Evolutionary conservation across 2,888 invertebrate genomes (phyloP).

Genomic region (Sesamia inferens): DNA sequence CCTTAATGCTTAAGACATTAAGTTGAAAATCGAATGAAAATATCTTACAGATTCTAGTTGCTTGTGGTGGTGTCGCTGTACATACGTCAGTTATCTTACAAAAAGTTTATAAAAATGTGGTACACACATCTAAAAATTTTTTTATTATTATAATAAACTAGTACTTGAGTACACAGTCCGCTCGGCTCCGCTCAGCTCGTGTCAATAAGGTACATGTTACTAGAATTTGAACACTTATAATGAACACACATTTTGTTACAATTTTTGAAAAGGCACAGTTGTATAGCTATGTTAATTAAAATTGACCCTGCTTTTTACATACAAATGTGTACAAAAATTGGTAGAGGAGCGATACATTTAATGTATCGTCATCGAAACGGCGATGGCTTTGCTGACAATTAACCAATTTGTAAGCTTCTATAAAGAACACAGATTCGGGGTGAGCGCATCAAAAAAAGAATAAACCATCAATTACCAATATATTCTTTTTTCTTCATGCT

Average conservation of each 20-base stretch:
- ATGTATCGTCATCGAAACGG: neutral
- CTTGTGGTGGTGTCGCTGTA: neutral
- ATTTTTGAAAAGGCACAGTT: neutral
- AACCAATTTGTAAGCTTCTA: neutral
- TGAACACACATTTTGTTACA: constrained; percentile 1
- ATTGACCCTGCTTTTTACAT: neutral
- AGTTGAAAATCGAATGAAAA: no score
- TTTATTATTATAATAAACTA: no score
- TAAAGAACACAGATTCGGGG: neutral
- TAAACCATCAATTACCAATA: neutral
- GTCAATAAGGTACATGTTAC: neutral
- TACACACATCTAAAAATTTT: neutral
- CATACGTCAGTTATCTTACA: neutral
- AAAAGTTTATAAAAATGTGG: neutral
- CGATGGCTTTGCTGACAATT: neutral
- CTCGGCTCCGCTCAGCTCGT: no score
- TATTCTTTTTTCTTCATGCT: neutral
- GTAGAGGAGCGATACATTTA: neutral
- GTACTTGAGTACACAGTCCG: no score
- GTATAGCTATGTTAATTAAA: neutral
- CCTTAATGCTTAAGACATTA: no score
- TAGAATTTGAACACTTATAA: constrained; percentile 14
- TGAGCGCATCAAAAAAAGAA: neutral
- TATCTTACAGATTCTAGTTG: no score
- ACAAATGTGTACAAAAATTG: neutral